Evolutionary conservation across 2,113 vertebrate species (phyloP), one percentile per base, ranked within the genome.

Genomic region (Syngnathoides biaculeatus): DNA sequence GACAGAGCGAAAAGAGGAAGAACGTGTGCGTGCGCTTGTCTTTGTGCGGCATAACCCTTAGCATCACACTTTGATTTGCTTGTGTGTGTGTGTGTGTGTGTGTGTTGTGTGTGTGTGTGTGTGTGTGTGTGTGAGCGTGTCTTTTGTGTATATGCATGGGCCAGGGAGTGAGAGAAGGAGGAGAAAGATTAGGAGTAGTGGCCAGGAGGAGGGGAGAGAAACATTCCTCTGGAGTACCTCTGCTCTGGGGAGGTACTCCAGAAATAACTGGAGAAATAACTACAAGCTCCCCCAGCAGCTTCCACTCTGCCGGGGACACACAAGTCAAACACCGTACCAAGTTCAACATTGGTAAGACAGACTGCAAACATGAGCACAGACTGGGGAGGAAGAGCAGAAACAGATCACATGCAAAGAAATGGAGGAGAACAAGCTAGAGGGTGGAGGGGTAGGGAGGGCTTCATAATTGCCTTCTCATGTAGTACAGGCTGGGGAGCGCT

Each of bases 381-480:
- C 72, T 3, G 48, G 47, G 22, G 26, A 40, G 52, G 27, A 64
- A 43, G 2, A 24, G 59, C 19, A 59, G 55, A 39, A 64, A 38
- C 0, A 57, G 50, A 30, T 50, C 43, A 50, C 59, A 40, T 60
- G 55, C 65, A 72, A 60, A 22, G 58, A 60, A 38, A 11, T 14
- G 3, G 38, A 7, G 20, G 38, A 42, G 38, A 61, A 45, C 40
- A 48, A 67, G 55, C 68, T 70, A 67, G 67, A 65, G 75, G 69
- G 69, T 62, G 71, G 58, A 59, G 74, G 74, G 43, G 57, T 30
- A 4, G 68, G 74, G 58, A 55, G 71, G 77, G 70, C 56, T 39
- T 67, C 72, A 77, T 88, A 86, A 89, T 88, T 84, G 85, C 75
- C 77, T 91, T 92, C 87, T 91, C 87, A 85, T 88, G 89, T 90